phyloP scores from a whole-genome alignment of 2,113 vertebrate species.

The Hyperoodon ampullatus region DNA sequence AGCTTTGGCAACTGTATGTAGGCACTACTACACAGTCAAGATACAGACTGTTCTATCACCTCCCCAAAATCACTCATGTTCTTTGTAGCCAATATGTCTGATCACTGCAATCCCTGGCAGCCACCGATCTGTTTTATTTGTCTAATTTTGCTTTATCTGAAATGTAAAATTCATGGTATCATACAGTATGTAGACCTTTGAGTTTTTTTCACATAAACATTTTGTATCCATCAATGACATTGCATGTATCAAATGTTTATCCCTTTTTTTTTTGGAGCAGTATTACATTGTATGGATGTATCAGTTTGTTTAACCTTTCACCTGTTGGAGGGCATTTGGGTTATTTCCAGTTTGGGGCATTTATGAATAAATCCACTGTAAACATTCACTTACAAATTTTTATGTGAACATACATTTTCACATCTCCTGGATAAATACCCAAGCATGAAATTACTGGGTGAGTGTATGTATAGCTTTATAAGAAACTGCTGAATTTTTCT shows the following conservation, averaged over 20 bases:
- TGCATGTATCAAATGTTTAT: neutral
- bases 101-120: neutral
- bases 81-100: neutral
- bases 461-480: neutral
- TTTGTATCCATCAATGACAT: neutral
- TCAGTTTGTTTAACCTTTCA: neutral
- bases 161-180: neutral
- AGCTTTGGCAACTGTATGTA: neutral
- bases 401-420: neutral
- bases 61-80: neutral
- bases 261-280: neutral
- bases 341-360: neutral
- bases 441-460: neutral
- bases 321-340: neutral
- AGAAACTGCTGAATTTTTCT: neutral
- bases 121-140: neutral
- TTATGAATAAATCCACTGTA: neutral
- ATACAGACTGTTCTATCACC: neutral
- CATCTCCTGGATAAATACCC: slow-evolving; percentile 12
- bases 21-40: neutral
- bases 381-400: neutral
- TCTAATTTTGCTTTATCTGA: neutral
- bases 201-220: neutral
- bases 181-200: neutral
- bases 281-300: neutral